Evolutionary conservation across 2,797 vertebrate genomes (phyloP), one percentile per base, ranked within the genome.

Genomic region (Siniperca obscura): DNA sequence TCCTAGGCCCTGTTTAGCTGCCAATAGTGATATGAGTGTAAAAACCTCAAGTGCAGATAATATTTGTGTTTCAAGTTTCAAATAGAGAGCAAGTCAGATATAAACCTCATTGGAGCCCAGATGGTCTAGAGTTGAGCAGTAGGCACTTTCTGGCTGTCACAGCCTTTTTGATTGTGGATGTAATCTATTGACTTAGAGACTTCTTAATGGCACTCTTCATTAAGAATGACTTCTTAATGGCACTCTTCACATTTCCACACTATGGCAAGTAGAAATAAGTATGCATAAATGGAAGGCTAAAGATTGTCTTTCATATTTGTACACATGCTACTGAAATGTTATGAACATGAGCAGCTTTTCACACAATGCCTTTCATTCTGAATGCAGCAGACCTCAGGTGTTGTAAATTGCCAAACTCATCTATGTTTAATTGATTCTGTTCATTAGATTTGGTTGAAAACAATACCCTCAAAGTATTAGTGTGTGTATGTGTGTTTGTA

Each of bases 361-460:
- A 19, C 17, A 25, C 25, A 5, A 8, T 38, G 38, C 8, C 61
- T 79, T 57, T 56, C 46, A 65, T n/a, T 67, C 3, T 80, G 55
- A 81, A 80, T 16, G 27, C 79, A 69, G 55, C 65, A 66, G 62
- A 78, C 50, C 48, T 74, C n/a, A 36, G 17, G 56, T 48, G 67
- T 74, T 71, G 46, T 22, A 36, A 69, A 71, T 56, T 25, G 17
- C 19, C 50, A 30, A 83, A 74, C 66, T 67, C 34, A n/a, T 81
- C 30, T 68, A n/a, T 66, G 42, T 64, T 57, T 59, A 77, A 74
- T 76, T 62, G 70, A 81, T 76, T 88, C 5, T 50, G 8, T 75
- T 85, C 44, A 50, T 64, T 68, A 73, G 7, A 68, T 78, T 38
- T 65, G 22, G 22, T 80, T 76, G 42, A 67, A 27, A 59, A 73